Evolutionary conservation across 1,140 invertebrate species (phyloP).

Genomic region (Cecropterus lyciades): DNA sequence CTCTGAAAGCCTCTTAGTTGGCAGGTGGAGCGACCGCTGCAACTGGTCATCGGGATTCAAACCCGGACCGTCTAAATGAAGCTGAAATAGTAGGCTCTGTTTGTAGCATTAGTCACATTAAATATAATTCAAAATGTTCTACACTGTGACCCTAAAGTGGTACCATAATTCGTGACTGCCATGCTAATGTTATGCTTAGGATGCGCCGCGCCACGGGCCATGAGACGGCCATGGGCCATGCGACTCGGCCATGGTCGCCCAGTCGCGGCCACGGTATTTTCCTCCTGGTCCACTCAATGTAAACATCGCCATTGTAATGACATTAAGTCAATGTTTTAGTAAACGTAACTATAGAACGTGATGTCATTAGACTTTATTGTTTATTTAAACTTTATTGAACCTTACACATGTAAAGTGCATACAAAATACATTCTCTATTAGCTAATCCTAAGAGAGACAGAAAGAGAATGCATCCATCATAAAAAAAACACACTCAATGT

Average conservation of each 20-base stretch:
- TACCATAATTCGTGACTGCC: constrained; percentile 12
- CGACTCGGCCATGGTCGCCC: constrained; percentile 25
- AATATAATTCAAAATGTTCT: constrained; percentile 10
- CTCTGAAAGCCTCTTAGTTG: too few species aligned
- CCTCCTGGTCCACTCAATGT: constrained; percentile 15
- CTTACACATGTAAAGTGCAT: background rate
- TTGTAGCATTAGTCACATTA: background rate
- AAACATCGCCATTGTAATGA: constrained; percentile 20
- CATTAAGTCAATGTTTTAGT: background rate
- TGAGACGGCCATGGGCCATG: constrained; percentile 18
- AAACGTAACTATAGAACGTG: background rate
- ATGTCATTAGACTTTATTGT: background rate
- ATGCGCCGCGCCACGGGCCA: constrained; percentile 27
- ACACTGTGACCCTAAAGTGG: constrained; percentile 6
- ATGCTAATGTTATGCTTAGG: constrained; percentile 35
- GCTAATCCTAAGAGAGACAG: too few species aligned
- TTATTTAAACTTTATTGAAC: background rate
- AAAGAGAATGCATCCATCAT: too few species aligned
- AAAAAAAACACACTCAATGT: too few species aligned
- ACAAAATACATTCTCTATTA: too few species aligned
- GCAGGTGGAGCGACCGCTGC: too few species aligned
- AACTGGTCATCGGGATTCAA: too few species aligned
- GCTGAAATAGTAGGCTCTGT: too few species aligned
- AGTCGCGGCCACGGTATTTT: constrained; percentile 27
- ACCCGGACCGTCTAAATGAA: too few species aligned